Conservation (phyloP, 2,113 vertebrate species). For the Heterotis niloticus region DNA sequence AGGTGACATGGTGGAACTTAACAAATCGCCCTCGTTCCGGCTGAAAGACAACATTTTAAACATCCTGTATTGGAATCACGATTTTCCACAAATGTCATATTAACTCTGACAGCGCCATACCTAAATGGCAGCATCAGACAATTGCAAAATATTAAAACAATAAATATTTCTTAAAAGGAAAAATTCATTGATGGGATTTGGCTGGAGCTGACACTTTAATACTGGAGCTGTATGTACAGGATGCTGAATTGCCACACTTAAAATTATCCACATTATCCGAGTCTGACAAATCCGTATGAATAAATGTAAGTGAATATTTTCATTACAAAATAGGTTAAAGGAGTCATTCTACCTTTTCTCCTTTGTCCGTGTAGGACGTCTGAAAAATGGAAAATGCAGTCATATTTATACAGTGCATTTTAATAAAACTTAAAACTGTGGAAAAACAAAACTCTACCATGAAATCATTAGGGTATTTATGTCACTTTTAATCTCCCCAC, state of each 20-base stretch:
- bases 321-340: conserved; percentile 2
- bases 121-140: neutral
- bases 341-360: conserved; percentile 66
- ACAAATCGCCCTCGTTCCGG: conserved; percentile 63
- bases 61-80: neutral
- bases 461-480: neutral
- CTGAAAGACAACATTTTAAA: conserved; percentile 44
- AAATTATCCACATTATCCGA: no score
- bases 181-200: neutral
- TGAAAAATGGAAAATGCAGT: conserved; percentile 42
- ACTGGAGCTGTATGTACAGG: no score
- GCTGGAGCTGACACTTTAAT: no score
- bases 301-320: neutral
- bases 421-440: neutral
- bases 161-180: neutral
- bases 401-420: neutral
- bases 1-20: conserved; percentile 71
- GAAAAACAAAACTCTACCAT: neutral
- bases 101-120: no score
- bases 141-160: neutral
- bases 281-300: neutral
- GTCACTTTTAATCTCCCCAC: neutral
- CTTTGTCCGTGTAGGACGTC: conserved; percentile 77
- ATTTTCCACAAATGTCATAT: no score
- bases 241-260: no score